These are phyloP conservation scores for Python bivittatus DNA, from an alignment of 2,113 vertebrate species.

Conservation along the genomic window DNA sequence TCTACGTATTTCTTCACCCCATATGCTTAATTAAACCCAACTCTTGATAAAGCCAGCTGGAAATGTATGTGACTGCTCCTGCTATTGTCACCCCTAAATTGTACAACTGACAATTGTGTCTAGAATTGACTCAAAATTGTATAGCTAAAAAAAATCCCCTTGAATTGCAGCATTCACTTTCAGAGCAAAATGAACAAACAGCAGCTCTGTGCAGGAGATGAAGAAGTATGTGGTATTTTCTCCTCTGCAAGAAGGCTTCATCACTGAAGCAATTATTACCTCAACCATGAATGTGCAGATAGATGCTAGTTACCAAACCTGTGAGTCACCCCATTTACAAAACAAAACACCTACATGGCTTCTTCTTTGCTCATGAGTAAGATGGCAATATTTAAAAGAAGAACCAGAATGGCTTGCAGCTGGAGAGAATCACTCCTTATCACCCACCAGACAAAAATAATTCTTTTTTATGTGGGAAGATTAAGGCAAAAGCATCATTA, in stretches of 20 bases:
- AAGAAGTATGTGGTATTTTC: neutral
- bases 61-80: neutral
- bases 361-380: neutral
- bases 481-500: neutral
- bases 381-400: neutral
- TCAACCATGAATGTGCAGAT: neutral
- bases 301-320: constrained; percentile 15
- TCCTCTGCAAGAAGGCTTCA: neutral
- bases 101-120: neutral
- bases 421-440: neutral
- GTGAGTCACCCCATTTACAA: neutral
- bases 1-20: neutral
- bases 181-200: neutral
- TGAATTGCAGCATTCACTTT: neutral
- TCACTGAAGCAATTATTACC: neutral
- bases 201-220: neutral
- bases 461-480: neutral
- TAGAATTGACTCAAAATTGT: neutral
- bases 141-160: neutral
- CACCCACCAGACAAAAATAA: neutral
- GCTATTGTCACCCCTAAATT: neutral
- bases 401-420: neutral
- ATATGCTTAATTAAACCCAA: neutral
- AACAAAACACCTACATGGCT: neutral
- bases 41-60: neutral